Conservation (phyloP, 2,113 vertebrate genomes). For the Melanostigma gelatinosum region DNA sequence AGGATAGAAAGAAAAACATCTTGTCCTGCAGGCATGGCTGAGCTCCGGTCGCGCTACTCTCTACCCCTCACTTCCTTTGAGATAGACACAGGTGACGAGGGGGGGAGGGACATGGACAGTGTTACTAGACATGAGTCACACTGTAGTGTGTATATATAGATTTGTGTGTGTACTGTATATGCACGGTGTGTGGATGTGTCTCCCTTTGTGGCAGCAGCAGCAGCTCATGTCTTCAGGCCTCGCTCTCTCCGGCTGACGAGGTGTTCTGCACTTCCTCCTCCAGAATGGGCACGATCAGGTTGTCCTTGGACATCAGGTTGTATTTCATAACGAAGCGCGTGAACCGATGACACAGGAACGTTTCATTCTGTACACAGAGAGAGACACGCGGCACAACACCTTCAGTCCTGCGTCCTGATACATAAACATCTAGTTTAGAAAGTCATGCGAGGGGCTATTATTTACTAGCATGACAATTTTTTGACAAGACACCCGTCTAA, state of each 20-base stretch:
- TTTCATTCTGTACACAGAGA: slow-evolving; percentile 88
- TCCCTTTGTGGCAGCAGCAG: slow-evolving; percentile 52
- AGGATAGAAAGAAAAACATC: background rate
- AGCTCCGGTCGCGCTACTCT: slow-evolving; percentile 42
- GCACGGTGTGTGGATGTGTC: slow-evolving; percentile 22
- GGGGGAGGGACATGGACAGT: slow-evolving; percentile 61
- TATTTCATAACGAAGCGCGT: slow-evolving; percentile 99
- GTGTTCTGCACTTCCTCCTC: slow-evolving; percentile 97
- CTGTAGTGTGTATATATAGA: slow-evolving; percentile 44
- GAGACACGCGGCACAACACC: too few relatives aligned
- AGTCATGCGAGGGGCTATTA: too few relatives aligned
- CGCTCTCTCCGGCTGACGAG: slow-evolving; percentile 92
- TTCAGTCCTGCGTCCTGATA: too few relatives aligned
- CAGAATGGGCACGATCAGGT: slow-evolving; percentile 99
- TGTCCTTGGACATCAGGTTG: slow-evolving; percentile 99
- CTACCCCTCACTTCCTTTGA: slow-evolving; percentile 48
- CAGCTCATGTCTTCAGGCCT: slow-evolving; percentile 85
- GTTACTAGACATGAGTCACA: slow-evolving; percentile 66
- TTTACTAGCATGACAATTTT: too few relatives aligned
- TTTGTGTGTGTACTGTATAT: slow-evolving; percentile 26
- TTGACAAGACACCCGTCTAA: background rate
- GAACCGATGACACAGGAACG: slow-evolving; percentile 98
- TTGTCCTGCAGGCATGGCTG: slow-evolving; percentile 33
- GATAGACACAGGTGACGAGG: slow-evolving; percentile 59
- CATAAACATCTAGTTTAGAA: background rate